A percentile compares a stretch with the other conserved stretches of the same genome.
Evolutionary conservation across 2,888 invertebrate species (phyloP).

Genomic region (Colostygia pectinataria): DNA sequence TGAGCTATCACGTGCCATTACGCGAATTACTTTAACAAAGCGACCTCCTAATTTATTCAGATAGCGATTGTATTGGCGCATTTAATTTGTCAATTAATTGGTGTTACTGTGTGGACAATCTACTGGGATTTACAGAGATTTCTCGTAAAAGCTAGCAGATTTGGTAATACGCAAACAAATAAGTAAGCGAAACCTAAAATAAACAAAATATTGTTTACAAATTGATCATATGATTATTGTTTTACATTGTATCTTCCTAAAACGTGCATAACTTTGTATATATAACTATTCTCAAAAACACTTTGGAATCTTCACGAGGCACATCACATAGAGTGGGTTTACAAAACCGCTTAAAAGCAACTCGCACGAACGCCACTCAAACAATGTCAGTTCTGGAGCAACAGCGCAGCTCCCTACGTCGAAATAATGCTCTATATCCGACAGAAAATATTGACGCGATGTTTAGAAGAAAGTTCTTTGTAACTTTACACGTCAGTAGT

Average conservation of each 20-base stretch:
- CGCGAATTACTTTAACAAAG: constrained; percentile 27
- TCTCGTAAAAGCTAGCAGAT: too few relatives aligned
- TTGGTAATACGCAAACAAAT: too few relatives aligned
- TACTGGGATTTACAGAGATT: not conserved
- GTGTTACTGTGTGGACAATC: not conserved
- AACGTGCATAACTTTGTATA: not conserved
- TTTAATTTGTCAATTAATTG: constrained; percentile 19
- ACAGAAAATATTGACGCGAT: constrained; percentile 31
- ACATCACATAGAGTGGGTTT: constrained; percentile 10
- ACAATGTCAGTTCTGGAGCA: constrained; percentile 37
- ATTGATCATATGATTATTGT: too few relatives aligned
- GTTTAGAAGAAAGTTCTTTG: constrained; percentile 26
- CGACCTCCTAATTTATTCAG: constrained; percentile 26
- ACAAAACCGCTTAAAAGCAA: constrained; percentile 20
- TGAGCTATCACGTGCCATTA: constrained; percentile 24
- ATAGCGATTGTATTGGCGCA: constrained; percentile 13
- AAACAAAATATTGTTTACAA: too few relatives aligned
- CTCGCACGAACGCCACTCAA: constrained; percentile 39
- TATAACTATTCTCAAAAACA: constrained; percentile 3
- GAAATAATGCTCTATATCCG: constrained; percentile 43
- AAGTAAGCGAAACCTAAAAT: too few relatives aligned
- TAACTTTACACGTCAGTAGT: constrained; percentile 29
- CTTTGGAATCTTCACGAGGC: constrained; percentile 1
- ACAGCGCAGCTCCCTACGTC: constrained; percentile 30
- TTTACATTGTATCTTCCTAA: too few relatives aligned